phyloP scores from a whole-genome alignment of 2,888 invertebrate species.

The Hydraecia micacea region DNA sequence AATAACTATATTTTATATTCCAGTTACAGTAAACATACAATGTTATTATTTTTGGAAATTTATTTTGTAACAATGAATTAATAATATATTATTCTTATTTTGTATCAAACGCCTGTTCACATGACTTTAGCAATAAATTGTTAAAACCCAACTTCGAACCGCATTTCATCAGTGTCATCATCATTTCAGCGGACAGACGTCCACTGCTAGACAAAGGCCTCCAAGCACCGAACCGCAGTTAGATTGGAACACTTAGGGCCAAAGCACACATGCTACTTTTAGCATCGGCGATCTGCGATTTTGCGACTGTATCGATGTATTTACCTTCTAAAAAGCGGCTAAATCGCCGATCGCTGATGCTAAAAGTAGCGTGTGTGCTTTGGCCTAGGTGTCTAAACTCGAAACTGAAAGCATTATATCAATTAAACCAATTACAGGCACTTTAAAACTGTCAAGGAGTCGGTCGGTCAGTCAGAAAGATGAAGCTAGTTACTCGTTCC shows the following conservation, averaged over 20 bases:
- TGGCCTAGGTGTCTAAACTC: not conserved
- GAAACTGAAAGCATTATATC: not conserved
- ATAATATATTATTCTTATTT: not conserved
- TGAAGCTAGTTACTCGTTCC: no score
- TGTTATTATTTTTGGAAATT: not conserved
- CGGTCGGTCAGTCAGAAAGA: not conserved
- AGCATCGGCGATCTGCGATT: no score
- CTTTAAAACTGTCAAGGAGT: not conserved
- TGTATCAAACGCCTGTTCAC: conserved; percentile 8
- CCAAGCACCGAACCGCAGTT: not conserved
- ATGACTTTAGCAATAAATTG: conserved; percentile 21
- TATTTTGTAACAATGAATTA: not conserved
- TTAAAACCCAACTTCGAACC: not conserved
- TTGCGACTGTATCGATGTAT: no score
- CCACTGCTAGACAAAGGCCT: not conserved
- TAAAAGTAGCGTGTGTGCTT: no score
- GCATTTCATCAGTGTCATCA: not conserved
- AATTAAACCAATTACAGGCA: not conserved
- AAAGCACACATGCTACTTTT: no score
- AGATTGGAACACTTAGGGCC: not conserved
- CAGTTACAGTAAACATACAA: not conserved
- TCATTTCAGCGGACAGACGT: not conserved
- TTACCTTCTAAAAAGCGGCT: no score
- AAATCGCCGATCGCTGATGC: no score
- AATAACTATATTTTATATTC: no score